Evolutionary conservation across 2,113 vertebrate species (phyloP), one percentile per base, ranked within the genome.

Genomic region (Apteryx owenii): DNA sequence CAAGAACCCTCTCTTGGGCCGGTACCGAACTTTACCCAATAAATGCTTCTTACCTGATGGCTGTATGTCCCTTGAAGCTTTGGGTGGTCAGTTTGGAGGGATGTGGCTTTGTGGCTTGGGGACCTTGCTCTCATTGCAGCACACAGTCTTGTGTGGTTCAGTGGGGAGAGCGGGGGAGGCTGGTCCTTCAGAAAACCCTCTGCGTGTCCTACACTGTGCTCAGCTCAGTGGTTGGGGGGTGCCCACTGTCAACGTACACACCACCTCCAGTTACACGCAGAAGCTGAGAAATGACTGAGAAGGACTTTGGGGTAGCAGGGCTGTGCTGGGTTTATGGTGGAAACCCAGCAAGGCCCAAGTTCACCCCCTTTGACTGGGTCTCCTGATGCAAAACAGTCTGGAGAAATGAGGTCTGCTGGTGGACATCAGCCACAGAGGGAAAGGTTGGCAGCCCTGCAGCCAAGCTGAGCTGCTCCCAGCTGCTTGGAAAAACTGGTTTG

Each of bases 11-110:
- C 80, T 22, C 54, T 83, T 77, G 76, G 76, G 80, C 94, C 8
- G 53, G 75, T 88, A 88, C 88, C 82, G 81, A 77, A 72, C 40
- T 83, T 88, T 14, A 19, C 21, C 91, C 88, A 96, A 81, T 97
- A 97, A 96, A 97, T 64, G 64, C 25, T 66, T 21, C 46, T n/a
- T 84, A 15, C 60, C 46, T 81, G 83, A 19, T 53, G 25, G 16
- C 8, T 33, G n/a, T 81, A 53, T 50, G 72, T 89, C 12, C 8
- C 0, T 28, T 76, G 4, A 25, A 51, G 51, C 0, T 2, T 46
- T 12, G 25, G 16, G 36, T 21, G 38, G 38, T 11, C 22, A 28
- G 22, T 53, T 26, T 90, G 81, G 42, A 84, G 69, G 54, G 22
- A 2, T 71, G 12, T 42, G 78, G 6, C 50, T 70, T 54, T 3